Evolutionary conservation across 2,888 invertebrate species (phyloP).

Genomic region (Halictus ligatus): DNA sequence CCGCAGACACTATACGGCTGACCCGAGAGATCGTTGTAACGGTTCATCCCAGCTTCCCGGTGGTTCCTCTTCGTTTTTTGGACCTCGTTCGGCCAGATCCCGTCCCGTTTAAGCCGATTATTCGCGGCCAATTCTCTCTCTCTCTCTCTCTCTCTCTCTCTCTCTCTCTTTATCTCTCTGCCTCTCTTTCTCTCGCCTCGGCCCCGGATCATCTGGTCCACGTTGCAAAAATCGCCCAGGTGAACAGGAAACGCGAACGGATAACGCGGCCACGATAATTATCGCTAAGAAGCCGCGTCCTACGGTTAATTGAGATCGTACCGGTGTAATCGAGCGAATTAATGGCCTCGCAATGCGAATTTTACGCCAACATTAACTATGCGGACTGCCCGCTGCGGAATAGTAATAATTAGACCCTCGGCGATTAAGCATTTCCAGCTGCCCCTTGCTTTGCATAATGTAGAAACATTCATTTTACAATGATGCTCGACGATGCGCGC

Average conservation of each 20-base stretch:
- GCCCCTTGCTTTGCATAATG: background rate
- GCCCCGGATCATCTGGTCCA: slow-evolving; percentile 17
- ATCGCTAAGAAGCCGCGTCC: slow-evolving; percentile 25
- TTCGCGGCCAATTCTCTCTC: slow-evolving; percentile 47
- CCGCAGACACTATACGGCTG: slow-evolving; percentile 58
- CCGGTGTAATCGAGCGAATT: background rate
- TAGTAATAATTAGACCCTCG: background rate
- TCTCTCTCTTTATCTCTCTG: background rate
- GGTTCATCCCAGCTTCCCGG: slow-evolving; percentile 64
- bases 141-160: background rate
- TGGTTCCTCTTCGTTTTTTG: slow-evolving; percentile 64
- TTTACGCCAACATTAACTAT: background rate
- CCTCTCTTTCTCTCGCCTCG: background rate
- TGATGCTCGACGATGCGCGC: too few relatives aligned
- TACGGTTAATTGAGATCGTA: slow-evolving; percentile 42
- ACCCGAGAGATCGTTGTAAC: slow-evolving; percentile 62
- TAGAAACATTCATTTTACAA: background rate
- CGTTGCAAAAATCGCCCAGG: slow-evolving; percentile 38
- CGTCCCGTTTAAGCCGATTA: slow-evolving; percentile 68
- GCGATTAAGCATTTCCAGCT: background rate
- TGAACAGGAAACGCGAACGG: slow-evolving; percentile 29
- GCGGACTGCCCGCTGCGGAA: background rate
- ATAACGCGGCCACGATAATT: slow-evolving; percentile 26
- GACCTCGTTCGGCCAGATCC: slow-evolving; percentile 48
- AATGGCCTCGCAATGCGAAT: background rate